Conservation (phyloP, 2,888 invertebrate genomes). For the Amitus sp. region DNA sequence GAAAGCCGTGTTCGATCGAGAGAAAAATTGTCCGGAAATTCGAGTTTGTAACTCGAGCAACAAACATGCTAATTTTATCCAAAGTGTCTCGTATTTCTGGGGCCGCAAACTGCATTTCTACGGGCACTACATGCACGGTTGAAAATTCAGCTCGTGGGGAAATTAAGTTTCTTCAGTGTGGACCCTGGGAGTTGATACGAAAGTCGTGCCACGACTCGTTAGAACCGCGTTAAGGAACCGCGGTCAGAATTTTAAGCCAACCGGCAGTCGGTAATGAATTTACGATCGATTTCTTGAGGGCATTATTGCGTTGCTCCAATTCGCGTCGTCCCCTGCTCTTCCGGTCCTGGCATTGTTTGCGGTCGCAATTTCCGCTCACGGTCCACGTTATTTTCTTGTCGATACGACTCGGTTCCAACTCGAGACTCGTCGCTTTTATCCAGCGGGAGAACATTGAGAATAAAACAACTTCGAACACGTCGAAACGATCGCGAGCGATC, state of each 20-base stretch:
- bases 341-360: constrained; percentile 18
- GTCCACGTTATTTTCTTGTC: background rate
- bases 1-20: no score
- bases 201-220: constrained; percentile 29
- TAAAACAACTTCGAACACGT: no score
- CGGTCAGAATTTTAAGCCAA: constrained; percentile 25
- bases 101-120: no score
- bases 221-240: constrained; percentile 30
- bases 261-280: constrained; percentile 25
- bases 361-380: constrained; percentile 18
- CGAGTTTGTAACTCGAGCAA: no score
- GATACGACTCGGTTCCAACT: background rate
- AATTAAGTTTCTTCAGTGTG: constrained; percentile 14
- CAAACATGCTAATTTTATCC: no score
- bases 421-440: no score
- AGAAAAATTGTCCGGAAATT: no score
- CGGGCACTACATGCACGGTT: no score
- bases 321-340: constrained; percentile 19
- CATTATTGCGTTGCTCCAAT: constrained; percentile 26
- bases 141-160: no score
- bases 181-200: constrained; percentile 20
- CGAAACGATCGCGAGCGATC: no score
- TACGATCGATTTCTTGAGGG: constrained; percentile 27
- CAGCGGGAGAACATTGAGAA: no score
- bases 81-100: no score